A percentile compares a stretch with the other conserved stretches of the same genome.
These are phyloP conservation scores for Myioborus miniatus DNA, from an alignment of 2,797 vertebrate genomes.

Conservation along the genomic window DNA sequence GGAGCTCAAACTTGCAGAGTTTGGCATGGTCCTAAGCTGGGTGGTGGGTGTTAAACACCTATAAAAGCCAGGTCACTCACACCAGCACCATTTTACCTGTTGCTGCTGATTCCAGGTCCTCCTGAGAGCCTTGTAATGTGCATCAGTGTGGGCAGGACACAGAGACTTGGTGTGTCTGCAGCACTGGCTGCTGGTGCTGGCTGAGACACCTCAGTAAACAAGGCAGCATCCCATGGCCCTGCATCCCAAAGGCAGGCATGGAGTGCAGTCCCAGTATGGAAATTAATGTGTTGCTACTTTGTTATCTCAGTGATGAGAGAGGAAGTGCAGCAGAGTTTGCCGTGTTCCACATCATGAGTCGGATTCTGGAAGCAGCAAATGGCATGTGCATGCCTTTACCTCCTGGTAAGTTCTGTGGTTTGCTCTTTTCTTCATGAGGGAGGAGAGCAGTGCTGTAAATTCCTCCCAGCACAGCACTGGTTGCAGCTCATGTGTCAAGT, in stretches of 20 bases:
- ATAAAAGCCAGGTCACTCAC: background rate
- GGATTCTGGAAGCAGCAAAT: conserved; percentile 86
- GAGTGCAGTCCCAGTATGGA: background rate
- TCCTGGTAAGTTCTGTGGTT: conserved; percentile 80
- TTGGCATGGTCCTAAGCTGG: background rate
- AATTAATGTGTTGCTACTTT: background rate
- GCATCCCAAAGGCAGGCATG: background rate
- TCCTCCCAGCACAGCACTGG: background rate
- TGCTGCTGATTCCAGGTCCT: background rate
- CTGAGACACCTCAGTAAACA: background rate
- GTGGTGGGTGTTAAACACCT: background rate
- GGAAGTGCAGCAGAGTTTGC: conserved; percentile 83
- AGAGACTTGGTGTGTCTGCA: background rate
- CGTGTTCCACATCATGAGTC: conserved; percentile 89
- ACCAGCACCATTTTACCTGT: background rate
- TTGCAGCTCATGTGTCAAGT: background rate
- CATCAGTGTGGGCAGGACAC: background rate
- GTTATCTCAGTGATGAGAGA: conserved; percentile 73
- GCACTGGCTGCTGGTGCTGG: background rate
- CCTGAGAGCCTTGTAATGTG: background rate
- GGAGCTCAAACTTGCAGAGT: background rate
- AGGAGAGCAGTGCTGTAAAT: background rate
- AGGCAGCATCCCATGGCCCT: background rate
- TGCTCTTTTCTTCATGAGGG: background rate
- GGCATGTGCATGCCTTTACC: conserved; percentile 90